phyloP scores from a whole-genome alignment of 2,113 vertebrate species.

The Epinephelus lanceolatus region DNA sequence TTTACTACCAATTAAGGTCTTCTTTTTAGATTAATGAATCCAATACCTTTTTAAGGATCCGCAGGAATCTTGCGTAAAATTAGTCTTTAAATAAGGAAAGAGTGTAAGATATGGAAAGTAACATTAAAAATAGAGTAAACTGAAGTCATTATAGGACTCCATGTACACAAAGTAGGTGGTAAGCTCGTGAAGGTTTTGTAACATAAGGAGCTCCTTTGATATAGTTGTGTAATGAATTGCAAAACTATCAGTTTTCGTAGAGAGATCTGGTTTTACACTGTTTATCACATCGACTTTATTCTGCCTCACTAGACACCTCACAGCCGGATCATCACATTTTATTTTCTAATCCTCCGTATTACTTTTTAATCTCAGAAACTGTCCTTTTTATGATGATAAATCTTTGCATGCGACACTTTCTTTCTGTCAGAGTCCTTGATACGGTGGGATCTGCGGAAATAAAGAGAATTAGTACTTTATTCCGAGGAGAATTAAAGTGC shows the following conservation, averaged over 20 bases:
- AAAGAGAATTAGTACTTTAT: neutral
- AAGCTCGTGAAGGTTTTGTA: neutral
- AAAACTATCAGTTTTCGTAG: neutral
- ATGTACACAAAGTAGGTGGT: neutral
- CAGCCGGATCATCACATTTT: neutral
- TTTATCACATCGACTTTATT: neutral
- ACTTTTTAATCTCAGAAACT: constrained; percentile 15
- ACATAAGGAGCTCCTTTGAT: neutral
- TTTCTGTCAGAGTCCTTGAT: neutral
- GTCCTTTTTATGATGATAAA: neutral
- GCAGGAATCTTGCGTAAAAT: too few species aligned
- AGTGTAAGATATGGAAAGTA: too few species aligned
- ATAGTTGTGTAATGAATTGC: neutral
- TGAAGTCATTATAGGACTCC: too few species aligned
- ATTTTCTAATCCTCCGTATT: neutral
- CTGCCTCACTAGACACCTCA: neutral
- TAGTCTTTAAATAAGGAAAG: too few species aligned
- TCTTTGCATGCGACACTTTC: neutral
- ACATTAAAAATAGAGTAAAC: too few species aligned
- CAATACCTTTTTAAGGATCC: too few species aligned
- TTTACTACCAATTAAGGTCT: too few species aligned
- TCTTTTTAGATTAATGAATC: too few species aligned
- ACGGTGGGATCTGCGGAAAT: neutral
- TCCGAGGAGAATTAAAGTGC: constrained; percentile 2
- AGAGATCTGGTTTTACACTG: neutral